A percentile compares a stretch with the other conserved stretches of the same genome.
Evolutionary conservation across 92 coral and sea anemone species (phyloP).

Genomic region (Siderastrea radians): DNA sequence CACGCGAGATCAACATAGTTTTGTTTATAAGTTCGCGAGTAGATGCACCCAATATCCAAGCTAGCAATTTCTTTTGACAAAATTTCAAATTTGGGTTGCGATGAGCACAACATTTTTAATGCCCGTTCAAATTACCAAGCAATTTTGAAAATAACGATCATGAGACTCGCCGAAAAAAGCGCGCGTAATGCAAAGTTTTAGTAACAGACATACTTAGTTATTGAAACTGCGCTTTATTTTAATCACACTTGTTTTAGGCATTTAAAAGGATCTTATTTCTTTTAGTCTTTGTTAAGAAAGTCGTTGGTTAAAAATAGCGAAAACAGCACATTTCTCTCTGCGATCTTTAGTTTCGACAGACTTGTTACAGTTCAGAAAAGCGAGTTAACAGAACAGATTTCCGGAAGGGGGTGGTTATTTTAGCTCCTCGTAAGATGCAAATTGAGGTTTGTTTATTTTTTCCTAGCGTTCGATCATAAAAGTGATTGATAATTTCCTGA

Average conservation of each 20-base stretch:
- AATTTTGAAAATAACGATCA: background rate
- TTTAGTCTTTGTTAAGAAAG: background rate
- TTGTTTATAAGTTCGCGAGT: background rate
- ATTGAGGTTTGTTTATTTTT: background rate
- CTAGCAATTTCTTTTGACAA: slow-evolving; percentile 8
- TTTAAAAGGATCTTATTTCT: too few relatives aligned
- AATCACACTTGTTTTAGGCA: too few relatives aligned
- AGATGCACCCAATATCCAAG: background rate
- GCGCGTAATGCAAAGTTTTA: too few relatives aligned
- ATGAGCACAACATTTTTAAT: background rate
- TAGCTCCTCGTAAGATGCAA: background rate
- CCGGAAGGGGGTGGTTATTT: background rate
- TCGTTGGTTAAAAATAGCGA: background rate
- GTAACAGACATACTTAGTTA: too few relatives aligned
- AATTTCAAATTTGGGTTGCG: background rate
- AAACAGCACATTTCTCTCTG: background rate
- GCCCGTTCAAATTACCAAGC: background rate
- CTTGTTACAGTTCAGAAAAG: too few relatives aligned
- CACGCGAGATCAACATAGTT: background rate
- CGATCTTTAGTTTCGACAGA: too few relatives aligned
- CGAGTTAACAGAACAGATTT: too few relatives aligned
- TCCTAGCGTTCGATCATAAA: background rate
- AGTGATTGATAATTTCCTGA: background rate
- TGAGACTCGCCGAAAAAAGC: too few relatives aligned
- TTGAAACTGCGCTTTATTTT: too few relatives aligned